Percentiles rank a stretch among this genome's conserved stretches.
Evolutionary conservation across 2,113 vertebrate genomes (phyloP).

Genomic region (Labeo catla): DNA sequence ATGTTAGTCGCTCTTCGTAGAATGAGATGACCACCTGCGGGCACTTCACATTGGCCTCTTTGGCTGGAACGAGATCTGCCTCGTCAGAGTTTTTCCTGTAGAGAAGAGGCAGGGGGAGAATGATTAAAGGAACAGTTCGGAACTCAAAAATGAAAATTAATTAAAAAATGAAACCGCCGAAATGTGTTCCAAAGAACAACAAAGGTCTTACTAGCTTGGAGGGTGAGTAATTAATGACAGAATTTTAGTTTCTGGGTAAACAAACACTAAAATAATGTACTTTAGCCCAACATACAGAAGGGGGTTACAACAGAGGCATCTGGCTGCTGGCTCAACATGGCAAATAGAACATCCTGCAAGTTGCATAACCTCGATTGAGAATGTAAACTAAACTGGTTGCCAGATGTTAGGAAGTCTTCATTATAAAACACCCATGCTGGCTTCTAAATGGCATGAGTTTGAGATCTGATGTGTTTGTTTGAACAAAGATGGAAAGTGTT

Average conservation of each 20-base stretch:
- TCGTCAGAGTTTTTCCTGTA: slow-evolving; percentile 95
- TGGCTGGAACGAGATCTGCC: slow-evolving; percentile 94
- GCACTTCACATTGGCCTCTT: slow-evolving; percentile 97
- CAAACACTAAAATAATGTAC: background rate
- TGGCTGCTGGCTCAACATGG: background rate
- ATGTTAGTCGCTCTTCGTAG: slow-evolving; percentile 95
- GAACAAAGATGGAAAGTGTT: background rate
- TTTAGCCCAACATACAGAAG: background rate
- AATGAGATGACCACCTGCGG: slow-evolving; percentile 98
- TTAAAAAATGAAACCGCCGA: background rate
- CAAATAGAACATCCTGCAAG: background rate
- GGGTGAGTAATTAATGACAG: no score
- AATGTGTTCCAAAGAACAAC: no score
- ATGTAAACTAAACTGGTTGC: background rate
- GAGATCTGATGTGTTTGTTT: background rate
- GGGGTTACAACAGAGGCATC: background rate
- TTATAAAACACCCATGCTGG: background rate
- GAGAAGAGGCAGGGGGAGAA: background rate
- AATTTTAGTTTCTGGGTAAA: no score
- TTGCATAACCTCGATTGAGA: background rate
- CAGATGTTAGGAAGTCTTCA: background rate
- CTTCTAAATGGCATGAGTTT: no score
- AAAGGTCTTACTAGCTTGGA: no score
- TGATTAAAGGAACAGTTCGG: background rate
- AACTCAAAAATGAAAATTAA: background rate